Evolutionary conservation across 2,113 vertebrate species (phyloP).

Genomic region (Daubentonia madagascariensis): DNA sequence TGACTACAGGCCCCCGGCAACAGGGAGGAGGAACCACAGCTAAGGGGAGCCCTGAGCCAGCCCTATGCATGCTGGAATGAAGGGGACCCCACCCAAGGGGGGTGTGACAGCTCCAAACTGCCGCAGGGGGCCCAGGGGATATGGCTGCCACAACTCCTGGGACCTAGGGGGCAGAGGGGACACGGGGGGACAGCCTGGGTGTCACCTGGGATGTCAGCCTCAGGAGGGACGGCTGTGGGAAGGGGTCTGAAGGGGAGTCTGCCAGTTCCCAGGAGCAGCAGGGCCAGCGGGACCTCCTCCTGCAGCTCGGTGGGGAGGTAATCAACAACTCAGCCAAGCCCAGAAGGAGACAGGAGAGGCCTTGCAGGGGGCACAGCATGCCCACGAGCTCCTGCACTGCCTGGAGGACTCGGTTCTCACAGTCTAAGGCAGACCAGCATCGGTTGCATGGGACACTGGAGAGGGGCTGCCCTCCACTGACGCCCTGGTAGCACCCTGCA

Average conservation of each 20-base stretch:
- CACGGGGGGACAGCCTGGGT: background rate
- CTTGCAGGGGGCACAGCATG: background rate
- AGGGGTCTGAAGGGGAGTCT: background rate
- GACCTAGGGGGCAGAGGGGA: background rate
- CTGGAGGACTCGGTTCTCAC: background rate
- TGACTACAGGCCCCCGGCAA: background rate
- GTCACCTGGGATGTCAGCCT: background rate
- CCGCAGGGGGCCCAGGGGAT: background rate
- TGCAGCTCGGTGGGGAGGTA: background rate
- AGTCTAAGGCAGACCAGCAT: background rate
- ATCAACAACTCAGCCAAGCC: background rate
- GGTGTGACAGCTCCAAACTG: background rate
- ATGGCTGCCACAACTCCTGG: background rate
- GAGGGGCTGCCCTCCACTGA: background rate
- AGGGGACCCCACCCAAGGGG: background rate
- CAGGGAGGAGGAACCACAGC: background rate
- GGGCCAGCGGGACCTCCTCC: background rate
- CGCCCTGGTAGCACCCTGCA: background rate
- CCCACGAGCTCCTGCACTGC: background rate
- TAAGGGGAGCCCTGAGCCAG: background rate
- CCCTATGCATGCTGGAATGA: background rate
- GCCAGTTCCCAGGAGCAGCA: background rate
- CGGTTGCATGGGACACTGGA: background rate
- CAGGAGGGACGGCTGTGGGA: background rate
- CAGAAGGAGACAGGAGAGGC: background rate